Conservation (phyloP, 2,797 vertebrate genomes). For the Loris lydekkerianus region DNA sequence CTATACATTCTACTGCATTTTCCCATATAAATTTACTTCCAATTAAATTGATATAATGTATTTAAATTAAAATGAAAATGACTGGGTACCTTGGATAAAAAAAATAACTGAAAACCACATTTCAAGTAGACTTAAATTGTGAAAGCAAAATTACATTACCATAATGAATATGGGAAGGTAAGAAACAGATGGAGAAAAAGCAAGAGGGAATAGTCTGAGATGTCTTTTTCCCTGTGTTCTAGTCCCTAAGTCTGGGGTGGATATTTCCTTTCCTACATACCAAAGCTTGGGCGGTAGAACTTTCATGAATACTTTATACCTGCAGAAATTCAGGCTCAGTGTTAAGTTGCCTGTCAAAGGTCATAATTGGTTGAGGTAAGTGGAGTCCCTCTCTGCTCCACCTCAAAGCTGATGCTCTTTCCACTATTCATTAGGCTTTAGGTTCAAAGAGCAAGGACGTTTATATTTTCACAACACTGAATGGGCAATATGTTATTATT, state of each 20-base stretch:
- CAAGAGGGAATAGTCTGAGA: fast-evolving
- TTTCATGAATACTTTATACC: not conserved
- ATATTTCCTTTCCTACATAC: not conserved
- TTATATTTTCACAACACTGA: conserved; percentile 10
- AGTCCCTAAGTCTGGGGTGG: fast-evolving
- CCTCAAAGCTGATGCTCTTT: not conserved
- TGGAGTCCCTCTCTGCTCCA: not conserved
- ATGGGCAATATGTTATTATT: not conserved
- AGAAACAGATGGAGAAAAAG: not conserved
- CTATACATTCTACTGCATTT: not conserved
- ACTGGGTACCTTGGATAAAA: not conserved
- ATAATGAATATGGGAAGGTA: not conserved
- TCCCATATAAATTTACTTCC: not conserved
- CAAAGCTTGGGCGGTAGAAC: not conserved
- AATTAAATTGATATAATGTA: not conserved
- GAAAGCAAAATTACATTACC: not conserved
- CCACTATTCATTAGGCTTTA: not conserved
- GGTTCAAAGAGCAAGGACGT: conserved; percentile 35
- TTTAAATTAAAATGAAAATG: not conserved
- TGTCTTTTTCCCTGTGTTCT: not conserved
- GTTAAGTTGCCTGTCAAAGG: not conserved
- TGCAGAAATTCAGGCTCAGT: not conserved
- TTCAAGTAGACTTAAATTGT: not conserved
- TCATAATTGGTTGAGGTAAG: not conserved
- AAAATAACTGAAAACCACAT: not conserved